Evolutionary conservation across 2,888 invertebrate genomes (phyloP), one percentile per base, ranked within the genome.

Genomic region (Pegoplata infirma): DNA sequence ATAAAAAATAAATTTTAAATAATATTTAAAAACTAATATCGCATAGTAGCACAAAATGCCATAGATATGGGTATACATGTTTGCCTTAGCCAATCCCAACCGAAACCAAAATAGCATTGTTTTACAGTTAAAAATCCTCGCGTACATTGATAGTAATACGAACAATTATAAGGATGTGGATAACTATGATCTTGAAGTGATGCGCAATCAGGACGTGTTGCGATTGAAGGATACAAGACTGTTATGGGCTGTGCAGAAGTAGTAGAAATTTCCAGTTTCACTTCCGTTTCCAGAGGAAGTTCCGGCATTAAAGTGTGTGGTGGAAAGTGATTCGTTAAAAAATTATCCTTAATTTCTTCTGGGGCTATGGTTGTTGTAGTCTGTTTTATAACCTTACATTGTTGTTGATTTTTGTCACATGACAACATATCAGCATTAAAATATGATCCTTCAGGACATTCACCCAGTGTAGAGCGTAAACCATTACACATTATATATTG

Each of bases 401-500:
- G 56, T 1, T 10, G 10, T 14, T 25, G 28, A 12, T 21, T 58
- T 17, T 72, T 75, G 19, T 80, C 79, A 16, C 75, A 72, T 6
- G 75, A 80, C 51, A 72, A 58, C 17, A 80, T 53, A 17, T 59
- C 71, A 0, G 55, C 10, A 71, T 80, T 80, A 63, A 71, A 80
- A 14, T 61, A 80, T 19, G 36, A 58, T 7, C 36, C 75, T 1
- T 8, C 32, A 0, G 79, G 68, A 53, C 79, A 80, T 56, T 71
- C 69, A 28, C 79, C 79, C 16, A 79, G 8, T 17, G 71, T 67
- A 2, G 79, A 79, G 25, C 79, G 74, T 17, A 79, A 51, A 8
- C 79, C 79, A 58, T 75, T 75, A n/a, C 79, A 79, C 46, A 44
- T 21, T 0, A 79, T 71, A 51, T 79, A 79, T 63, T 79, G 79